These are phyloP conservation scores for Pseudococcus viburni DNA, from an alignment of 2,888 invertebrate genomes.

Conservation along the genomic window DNA sequence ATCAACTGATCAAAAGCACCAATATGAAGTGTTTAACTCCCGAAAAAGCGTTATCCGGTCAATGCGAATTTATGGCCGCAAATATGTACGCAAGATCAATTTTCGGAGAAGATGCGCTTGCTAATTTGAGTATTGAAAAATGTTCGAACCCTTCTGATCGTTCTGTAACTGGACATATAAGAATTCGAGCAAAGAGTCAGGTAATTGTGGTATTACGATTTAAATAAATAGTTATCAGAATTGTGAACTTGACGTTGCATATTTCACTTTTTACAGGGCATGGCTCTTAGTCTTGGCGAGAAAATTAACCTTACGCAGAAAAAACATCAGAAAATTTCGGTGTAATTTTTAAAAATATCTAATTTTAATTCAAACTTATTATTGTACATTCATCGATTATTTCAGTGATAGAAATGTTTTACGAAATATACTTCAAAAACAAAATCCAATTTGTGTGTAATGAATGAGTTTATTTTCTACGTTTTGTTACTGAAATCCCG, in stretches of 20 bases:
- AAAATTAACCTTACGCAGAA: constrained; percentile 97
- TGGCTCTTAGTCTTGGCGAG: constrained; percentile 98
- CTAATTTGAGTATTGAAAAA: constrained; percentile 98
- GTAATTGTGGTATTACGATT: constrained; percentile 72
- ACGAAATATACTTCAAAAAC: background rate
- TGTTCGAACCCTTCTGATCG: constrained; percentile 88
- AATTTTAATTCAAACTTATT: background rate
- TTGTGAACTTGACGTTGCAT: background rate
- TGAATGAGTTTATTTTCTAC: no score
- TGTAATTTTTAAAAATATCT: constrained; percentile 5
- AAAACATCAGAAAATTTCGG: constrained; percentile 66
- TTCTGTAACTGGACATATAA: constrained; percentile 95
- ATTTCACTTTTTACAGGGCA: constrained; percentile 80
- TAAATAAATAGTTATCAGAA: no score
- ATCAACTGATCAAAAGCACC: constrained; percentile 92
- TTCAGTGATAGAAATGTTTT: background rate
- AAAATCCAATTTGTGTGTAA: no score
- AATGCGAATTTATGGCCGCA: constrained; percentile 99
- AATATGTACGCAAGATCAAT: constrained; percentile 99
- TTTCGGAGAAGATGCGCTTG: constrained; percentile 98
- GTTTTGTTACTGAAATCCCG: no score
- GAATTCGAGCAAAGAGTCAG: constrained; percentile 98
- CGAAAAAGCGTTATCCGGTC: constrained; percentile 80
- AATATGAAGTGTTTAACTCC: constrained; percentile 99
- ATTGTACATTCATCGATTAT: background rate